Base-by-base conservation (phyloP, 2,888 invertebrate species). In the Pantelozetes paolii region DNA sequence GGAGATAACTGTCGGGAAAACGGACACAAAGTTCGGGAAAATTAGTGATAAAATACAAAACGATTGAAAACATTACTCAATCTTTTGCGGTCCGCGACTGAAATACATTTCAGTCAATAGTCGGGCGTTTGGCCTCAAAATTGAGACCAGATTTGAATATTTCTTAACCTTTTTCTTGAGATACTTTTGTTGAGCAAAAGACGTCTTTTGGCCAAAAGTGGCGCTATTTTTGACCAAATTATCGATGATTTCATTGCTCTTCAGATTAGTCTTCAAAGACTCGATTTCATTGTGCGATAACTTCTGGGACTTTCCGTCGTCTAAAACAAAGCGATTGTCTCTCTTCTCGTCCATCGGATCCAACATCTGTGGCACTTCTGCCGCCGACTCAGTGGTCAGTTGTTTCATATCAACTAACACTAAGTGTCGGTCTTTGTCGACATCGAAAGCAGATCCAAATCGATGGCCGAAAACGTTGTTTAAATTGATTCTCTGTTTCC, bases 141-240 rank as follows among this genome's bases (percentile, higher is more conserved):
- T 86, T 78, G 89, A 89, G 20, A 94, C 84, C 80, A 88, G 90
- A 80, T 91, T 91, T 81, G 89, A 90, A 83, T 95, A 97, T 83
- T 97, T 97, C 79, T 90, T 90, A 80, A 92, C 91, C 82, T 99
- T 99, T 82, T 97, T 97, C 74, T 82, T 90, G 59, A 97, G 85
- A 82, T 97, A 98, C 82, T 97, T 97, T 79, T 92, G 92, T 82
- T 97, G 84, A 0, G 85, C 82, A 82, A 89, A 97, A 80, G 91
- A 92, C 0, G 95, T 97, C 85, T 96, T 96, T 74, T 87, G 79
- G 36, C 87, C 86, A 82, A 97, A 98, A 0, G 95, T 94, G 78
- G 89, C 89, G 20, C 95, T 97, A 81, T 95, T 95, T 76, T 89
- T 90, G 71, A 97, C 90, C 18, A 98, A 85, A 73, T 90, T 89